These are phyloP conservation scores for Athalia cordata DNA, from an alignment of 2,888 invertebrate species.

Conservation along the genomic window DNA sequence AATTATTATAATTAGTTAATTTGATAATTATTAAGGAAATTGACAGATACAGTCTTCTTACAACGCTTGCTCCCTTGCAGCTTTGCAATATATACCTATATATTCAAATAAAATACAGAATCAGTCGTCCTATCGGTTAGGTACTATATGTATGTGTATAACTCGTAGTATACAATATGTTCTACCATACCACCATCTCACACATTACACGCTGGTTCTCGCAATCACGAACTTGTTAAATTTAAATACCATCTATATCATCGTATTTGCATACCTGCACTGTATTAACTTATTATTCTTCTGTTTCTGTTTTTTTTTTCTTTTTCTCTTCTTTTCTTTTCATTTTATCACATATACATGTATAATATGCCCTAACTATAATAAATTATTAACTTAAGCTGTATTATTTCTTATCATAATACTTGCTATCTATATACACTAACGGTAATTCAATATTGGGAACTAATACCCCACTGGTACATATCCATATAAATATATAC, in stretches of 20 bases:
- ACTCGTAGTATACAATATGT: constrained; percentile 50
- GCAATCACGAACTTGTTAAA: background rate
- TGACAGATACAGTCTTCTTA: constrained; percentile 72
- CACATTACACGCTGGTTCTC: background rate
- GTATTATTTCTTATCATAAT: constrained; percentile 46
- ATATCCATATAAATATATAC: background rate
- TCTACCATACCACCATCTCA: constrained; percentile 3
- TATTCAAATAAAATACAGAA: constrained; percentile 65
- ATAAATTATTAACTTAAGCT: constrained; percentile 66
- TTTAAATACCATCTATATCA: constrained; percentile 2
- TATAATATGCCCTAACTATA: constrained; percentile 65
- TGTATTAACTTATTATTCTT: constrained; percentile 47
- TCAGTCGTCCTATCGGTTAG: constrained; percentile 62
- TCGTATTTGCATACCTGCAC: constrained; percentile 44
- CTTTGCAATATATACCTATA: constrained; percentile 58
- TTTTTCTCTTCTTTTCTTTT: constrained; percentile 42
- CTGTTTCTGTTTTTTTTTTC: constrained; percentile 9
- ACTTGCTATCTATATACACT: constrained; percentile 67
- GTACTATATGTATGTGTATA: constrained; percentile 53
- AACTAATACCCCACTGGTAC: constrained; percentile 28
- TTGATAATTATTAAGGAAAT: constrained; percentile 69
- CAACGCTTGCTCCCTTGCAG: constrained; percentile 70
- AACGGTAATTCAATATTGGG: constrained; percentile 51
- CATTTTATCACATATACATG: constrained; percentile 47
- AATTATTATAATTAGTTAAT: constrained; percentile 63